Evolutionary conservation across 2,888 invertebrate species (phyloP), one percentile per base, ranked within the genome.

Genomic region (Metalampra italica): DNA sequence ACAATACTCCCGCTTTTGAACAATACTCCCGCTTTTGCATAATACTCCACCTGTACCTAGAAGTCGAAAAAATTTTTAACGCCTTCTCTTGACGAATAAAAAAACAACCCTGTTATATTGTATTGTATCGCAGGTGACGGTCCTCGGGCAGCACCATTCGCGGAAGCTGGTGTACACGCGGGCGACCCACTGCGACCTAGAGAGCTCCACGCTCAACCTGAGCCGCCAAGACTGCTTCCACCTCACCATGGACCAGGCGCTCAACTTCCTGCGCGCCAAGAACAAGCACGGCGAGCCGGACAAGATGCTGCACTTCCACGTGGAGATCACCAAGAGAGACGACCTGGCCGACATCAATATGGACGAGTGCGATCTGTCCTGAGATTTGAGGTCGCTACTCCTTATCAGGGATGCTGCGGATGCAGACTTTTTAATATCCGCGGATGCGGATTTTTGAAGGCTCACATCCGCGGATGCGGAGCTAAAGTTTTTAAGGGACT

Each of bases 151-250:
- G 37, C 71, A 81, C 58, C 76, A 77, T 58, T 64, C 72, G 0
- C 62, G 86, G 0, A 75, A 71, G 41, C 62, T 87, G 1, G 64
- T 67, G 2, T 89, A 86, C 68, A 56, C 66, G n/a, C 68, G 88
- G 14, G 62, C 67, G 9, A 80, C 85, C 0, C 88, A 88, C 70
- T 80, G 83, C 65, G 87, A 89, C 57, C 64, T 86, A n/a, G 88
- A 88, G 53, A 78, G 70, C 54, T 62, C 75, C 0, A 63, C 78
- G 0, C 54, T 78, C 7, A 82, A 75, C 60, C 66, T 78, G 43
- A 75, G 71, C 50, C 74, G 82, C 0, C 79, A 82, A 59, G 88
- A 87, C 57, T 86, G 86, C 65, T 89, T 88, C 75, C 77, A 82
- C 53, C 69, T 89, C 5, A 76, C 81, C 0, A 64, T 82, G 8